Evolutionary conservation across 2,113 vertebrate genomes (phyloP), one percentile per base, ranked within the genome.

Genomic region (Sterrhoptilus dennistouni): DNA sequence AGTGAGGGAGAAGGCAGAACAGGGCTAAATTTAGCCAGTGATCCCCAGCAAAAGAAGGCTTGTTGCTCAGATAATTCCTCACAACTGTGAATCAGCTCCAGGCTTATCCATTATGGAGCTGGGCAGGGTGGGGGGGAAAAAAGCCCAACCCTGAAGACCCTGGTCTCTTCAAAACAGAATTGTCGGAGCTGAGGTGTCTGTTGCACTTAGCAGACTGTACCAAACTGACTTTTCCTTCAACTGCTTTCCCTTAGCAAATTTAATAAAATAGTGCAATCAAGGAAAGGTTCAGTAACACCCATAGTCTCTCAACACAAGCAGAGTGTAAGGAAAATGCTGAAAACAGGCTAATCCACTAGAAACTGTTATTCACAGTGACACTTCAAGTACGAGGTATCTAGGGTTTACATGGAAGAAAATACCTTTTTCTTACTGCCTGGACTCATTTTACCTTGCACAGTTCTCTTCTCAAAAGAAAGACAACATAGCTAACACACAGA

Each of bases 21-120:
- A 83, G 80, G 91, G 95, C 81, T 92, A 89, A 91, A 79, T 95
- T 91, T 89, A 56, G 82, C 76, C 88, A 95, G 90, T 96, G 96
- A 98, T 89, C 90, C 89, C 49, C 31, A 91, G 95, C 97, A 96
- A 98, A 98, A 87, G 81, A 95, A 96, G 96, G 86, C 78, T 96
- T 95, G 74, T 4, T 94, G 95, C 95, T 90, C 95, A 91, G 97
- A 97, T 96, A 96, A 97, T 94, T 96, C 94, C 95, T 98, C 92
- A 49, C 91, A 97, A 92, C 86, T 91, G 68, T 52, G 89, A 96
- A 83, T 83, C 85, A 95, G 72, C 90, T 96, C 75, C 36, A 69
- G 95, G 47, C 76, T 97, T 87, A 95, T 61, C 83, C 89, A 96
- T 71, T 78, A 42, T 3, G 2, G 35, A 85, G 79, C 44, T 92